These are phyloP conservation scores for Choristoneura rosaceana DNA, from an alignment of 2,888 invertebrate species.

Conservation along the genomic window DNA sequence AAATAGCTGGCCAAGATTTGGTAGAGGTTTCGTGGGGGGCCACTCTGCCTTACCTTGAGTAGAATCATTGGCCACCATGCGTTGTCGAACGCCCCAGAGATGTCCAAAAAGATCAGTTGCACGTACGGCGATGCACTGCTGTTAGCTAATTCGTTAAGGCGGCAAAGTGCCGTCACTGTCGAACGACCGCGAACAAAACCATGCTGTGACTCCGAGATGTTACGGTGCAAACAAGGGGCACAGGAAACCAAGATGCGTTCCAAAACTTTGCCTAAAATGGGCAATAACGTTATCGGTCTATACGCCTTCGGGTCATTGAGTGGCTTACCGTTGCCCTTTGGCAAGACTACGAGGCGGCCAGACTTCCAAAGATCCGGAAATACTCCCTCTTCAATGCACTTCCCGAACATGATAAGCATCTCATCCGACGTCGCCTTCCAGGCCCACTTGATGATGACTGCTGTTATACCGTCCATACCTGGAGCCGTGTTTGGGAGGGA, in stretches of 20 bases:
- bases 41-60: slow-evolving; percentile 46
- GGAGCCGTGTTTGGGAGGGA: slow-evolving; percentile 51
- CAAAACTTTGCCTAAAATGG: slow-evolving; percentile 52
- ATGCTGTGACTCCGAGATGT: slow-evolving; percentile 48
- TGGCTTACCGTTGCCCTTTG: slow-evolving; percentile 40
- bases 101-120: slow-evolving; percentile 50
- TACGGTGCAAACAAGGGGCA: slow-evolving; percentile 40
- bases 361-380: slow-evolving; percentile 42
- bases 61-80: slow-evolving; percentile 59
- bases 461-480: slow-evolving; percentile 51
- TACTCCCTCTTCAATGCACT: slow-evolving; percentile 45
- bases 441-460: slow-evolving; percentile 43
- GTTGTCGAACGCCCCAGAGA: slow-evolving; percentile 54
- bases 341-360: slow-evolving; percentile 31
- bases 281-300: slow-evolving; percentile 44
- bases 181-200: slow-evolving; percentile 52
- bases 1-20: slow-evolving; percentile 50
- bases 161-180: slow-evolving; percentile 47
- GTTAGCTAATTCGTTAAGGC: neutral
- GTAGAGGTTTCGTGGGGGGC: slow-evolving; percentile 50
- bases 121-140: slow-evolving; percentile 44
- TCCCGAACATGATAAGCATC: slow-evolving; percentile 27
- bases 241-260: slow-evolving; percentile 48
- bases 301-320: slow-evolving; percentile 27
- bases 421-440: slow-evolving; percentile 38